Base-by-base conservation (phyloP, 1,140 invertebrate species). In the Onthophagus taurus region DNA sequence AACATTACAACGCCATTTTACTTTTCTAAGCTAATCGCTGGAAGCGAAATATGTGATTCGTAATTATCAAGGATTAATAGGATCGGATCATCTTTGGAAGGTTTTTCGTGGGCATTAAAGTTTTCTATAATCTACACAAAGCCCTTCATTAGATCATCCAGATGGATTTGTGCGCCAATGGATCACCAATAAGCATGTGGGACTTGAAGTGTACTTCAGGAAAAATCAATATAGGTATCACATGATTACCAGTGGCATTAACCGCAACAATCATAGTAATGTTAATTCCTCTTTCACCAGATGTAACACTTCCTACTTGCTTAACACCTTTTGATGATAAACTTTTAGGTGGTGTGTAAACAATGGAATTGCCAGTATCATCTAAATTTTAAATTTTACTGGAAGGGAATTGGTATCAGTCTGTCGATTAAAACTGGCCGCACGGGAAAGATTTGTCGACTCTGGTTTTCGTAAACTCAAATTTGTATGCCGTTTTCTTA, bases 281-380 rank as follows among this genome's bases (percentile, higher is more conserved):
- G 11, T 68, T 44, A 17, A 41, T 51, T 12, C 68, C 66, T 47
- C 66, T 42, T 58, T 73, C 68, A 5, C 42, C 58, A 13, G 63
- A 67, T 2, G 64, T 68, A 3, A 68, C 47, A 21, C 44, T 16
- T n/a, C 67, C 63, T 13, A 72, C 57, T 61, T 72, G 68, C 50
- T 68, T 70, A 4, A 26, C 44, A 13, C 65, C 63, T 54, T 55
- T 62, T 16, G 5, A 19, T 26, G 58, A 58, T 20, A 66, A 39
- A 33, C 66, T 47, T 50, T 57, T 58, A 13, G 48, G 42, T 13
- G 59, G 59, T 38, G 55, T 59, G 49, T 63, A 63, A 4, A 72
- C 69, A 11, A 68, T 71, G 1, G 64, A 70, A 16, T 63, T 48
- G 1, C 61, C 63, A 4, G 61, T 70, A 47, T 72, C 63, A 47